Evolutionary conservation across 2,888 invertebrate genomes (phyloP), one percentile per base, ranked within the genome.

Genomic region (Drosophila demipolita): DNA sequence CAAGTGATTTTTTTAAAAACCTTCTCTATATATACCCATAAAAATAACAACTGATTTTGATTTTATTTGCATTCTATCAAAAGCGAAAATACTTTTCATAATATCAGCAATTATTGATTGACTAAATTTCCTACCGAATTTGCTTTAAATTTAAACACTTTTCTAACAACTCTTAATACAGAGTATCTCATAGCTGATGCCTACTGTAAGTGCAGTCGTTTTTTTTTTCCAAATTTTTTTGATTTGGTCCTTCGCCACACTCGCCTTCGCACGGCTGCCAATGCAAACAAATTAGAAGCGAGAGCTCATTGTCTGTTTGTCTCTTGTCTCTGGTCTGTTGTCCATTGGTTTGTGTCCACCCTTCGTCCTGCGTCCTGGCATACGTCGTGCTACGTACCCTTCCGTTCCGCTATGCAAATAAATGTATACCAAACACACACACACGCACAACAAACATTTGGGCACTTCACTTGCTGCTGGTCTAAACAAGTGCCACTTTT

Each of bases 271-370:
- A 50, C 79, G 72, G 69, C 78, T 76, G 86, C 62, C 87, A 88
- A 76, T 53, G 72, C 72, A 89, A 87, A 89, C 87, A 87, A 87
- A 87, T 87, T 87, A 87, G 83, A 70, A 79, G 85, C 81, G 73
- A 79, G 73, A 73, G 73, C 74, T 76, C 73, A 76, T 64, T 78
- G 78, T 66, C 66, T 63, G 48, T 61, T 64, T 78, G 78, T 64
- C 66, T 66, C 36, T 61, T 42, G 42, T 42, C 42, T 29, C 8
- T 62, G 72, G 76, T 66, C 65, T 60, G 29, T 61, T 55, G 66
- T 59, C 60, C 64, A 66, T 45, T 38, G 60, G 49, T 36, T 26
- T 50, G 38, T n/a, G 38, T n/a, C n/a, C 17, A 23, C 7, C 36
- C 17, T n/a, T 17, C 38, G 45, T 45, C 45, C 23, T 40, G 40